phyloP scores from a whole-genome alignment of 2,888 invertebrate species.

The Andrena bucephala region DNA sequence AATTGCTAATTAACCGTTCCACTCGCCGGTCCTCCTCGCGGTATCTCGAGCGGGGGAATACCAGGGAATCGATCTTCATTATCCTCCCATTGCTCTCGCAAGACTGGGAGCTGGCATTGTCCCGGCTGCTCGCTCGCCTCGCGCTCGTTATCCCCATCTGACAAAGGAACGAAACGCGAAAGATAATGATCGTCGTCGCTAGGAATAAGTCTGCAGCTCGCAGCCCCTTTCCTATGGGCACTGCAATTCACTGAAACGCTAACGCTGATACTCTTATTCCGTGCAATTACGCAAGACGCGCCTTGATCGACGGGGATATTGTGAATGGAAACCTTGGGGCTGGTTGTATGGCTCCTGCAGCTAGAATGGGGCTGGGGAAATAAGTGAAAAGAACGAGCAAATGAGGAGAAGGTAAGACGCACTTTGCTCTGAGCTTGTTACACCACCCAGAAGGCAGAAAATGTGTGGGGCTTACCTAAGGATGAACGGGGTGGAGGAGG shows the following conservation, averaged over 20 bases:
- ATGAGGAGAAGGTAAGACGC: neutral
- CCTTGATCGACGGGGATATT: neutral
- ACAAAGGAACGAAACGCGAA: neutral
- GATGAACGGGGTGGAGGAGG: too few species aligned
- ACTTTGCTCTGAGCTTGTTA: too few species aligned
- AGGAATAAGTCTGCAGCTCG: constrained; percentile 3
- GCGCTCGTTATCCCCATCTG: constrained; percentile 11
- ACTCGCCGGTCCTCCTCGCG: constrained; percentile 15
- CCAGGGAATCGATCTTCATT: constrained; percentile 27
- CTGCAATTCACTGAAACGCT: neutral
- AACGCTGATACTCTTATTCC: neutral
- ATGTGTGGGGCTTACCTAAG: too few species aligned
- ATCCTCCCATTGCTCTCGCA: neutral
- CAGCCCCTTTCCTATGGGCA: constrained; percentile 4
- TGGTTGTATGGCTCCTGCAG: neutral
- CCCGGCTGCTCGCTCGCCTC: neutral
- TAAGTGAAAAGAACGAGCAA: neutral
- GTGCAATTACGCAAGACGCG: neutral
- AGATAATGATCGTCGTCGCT: constrained; percentile 7
- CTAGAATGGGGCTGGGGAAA: neutral
- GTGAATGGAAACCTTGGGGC: neutral
- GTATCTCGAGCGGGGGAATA: constrained; percentile 11
- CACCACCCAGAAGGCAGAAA: too few species aligned
- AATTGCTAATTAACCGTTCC: constrained; percentile 23
- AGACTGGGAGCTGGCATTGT: constrained; percentile 13